A percentile compares a stretch with the other conserved stretches of the same genome.
These are phyloP conservation scores for Opisthograptis luteolata DNA, from an alignment of 2,888 invertebrate species.

Conservation along the genomic window DNA sequence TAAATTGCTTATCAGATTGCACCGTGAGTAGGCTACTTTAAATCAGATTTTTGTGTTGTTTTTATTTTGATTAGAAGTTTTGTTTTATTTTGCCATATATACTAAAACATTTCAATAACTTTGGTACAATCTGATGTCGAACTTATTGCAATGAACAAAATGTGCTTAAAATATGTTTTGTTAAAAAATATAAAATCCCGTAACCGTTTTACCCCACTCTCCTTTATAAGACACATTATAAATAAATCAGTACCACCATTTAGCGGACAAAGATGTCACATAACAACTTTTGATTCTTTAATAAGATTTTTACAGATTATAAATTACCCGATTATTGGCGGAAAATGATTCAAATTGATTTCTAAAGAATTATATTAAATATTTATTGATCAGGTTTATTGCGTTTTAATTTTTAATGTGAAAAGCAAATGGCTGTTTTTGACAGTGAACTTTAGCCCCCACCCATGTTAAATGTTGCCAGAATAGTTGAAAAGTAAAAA, in stretches of 20 bases:
- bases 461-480: too few relatives aligned
- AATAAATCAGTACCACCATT: slow-evolving; percentile 22
- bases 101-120: too few relatives aligned
- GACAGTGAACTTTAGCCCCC: too few relatives aligned
- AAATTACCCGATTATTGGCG: slow-evolving; percentile 18
- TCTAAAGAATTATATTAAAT: slow-evolving; percentile 2
- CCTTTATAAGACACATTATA: slow-evolving; percentile 5
- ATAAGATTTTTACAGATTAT: slow-evolving; percentile 19
- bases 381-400: background rate
- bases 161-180: background rate
- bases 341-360: slow-evolving; percentile 11
- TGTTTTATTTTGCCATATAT: too few relatives aligned
- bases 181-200: background rate
- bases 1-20: too few relatives aligned
- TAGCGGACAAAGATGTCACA: slow-evolving; percentile 22
- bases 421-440: background rate
- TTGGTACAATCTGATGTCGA: too few relatives aligned
- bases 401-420: background rate
- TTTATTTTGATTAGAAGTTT: too few relatives aligned
- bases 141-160: too few relatives aligned
- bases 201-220: slow-evolving; percentile 2
- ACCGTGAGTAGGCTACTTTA: too few relatives aligned
- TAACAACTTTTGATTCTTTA: slow-evolving; percentile 19
- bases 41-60: too few relatives aligned
- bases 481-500: too few relatives aligned